Conservation (phyloP, 2,797 vertebrate genomes). For the Phalloptychus januarius region DNA sequence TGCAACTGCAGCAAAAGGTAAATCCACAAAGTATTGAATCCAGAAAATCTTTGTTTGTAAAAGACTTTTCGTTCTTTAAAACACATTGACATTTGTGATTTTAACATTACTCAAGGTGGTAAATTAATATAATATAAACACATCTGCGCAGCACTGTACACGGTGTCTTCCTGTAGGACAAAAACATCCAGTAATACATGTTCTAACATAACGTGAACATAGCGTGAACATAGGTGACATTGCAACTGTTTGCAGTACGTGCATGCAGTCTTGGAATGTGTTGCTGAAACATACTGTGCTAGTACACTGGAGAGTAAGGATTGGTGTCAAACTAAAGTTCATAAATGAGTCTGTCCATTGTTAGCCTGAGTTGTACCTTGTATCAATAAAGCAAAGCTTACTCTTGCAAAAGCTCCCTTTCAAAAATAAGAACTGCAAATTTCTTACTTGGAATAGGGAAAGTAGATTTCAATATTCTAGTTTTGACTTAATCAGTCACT, state of each 20-base stretch:
- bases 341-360: slow-evolving; percentile 10
- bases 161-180: neutral
- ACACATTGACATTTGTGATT: neutral
- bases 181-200: neutral
- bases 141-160: neutral
- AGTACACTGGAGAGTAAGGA: slow-evolving; percentile 18
- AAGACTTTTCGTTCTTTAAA: neutral
- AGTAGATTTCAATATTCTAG: slow-evolving; percentile 3
- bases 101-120: neutral
- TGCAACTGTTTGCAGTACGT: slow-evolving; percentile 38
- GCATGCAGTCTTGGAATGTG: slow-evolving; percentile 30
- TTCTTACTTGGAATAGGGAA: slow-evolving; percentile 17
- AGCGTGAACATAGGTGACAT: slow-evolving; percentile 13
- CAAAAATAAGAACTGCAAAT: neutral
- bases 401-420: slow-evolving; percentile 8
- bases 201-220: neutral
- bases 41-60: neutral
- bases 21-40: neutral
- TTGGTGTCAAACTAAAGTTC: slow-evolving; percentile 31
- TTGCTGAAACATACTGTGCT: slow-evolving; percentile 5
- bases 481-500: slow-evolving; percentile 9
- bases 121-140: neutral
- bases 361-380: slow-evolving; percentile 17
- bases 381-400: slow-evolving; percentile 14
- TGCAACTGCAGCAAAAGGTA: neutral